Base-by-base conservation (phyloP, 2,888 invertebrate genomes). In the Xylota segnis region DNA sequence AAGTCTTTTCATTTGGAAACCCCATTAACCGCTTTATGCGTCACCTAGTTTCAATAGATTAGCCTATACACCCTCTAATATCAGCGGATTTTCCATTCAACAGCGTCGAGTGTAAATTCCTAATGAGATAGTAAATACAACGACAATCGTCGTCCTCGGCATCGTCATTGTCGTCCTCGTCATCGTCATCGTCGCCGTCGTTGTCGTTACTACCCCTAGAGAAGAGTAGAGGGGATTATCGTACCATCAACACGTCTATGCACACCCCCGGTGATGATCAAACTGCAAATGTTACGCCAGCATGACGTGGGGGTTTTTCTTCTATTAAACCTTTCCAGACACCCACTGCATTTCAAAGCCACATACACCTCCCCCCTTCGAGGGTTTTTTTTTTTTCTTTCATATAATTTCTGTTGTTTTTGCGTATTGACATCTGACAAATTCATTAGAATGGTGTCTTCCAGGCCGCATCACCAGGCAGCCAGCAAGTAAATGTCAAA, bases 21-120 rank as follows among this genome's bases (percentile, higher is more conserved):
- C 81, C 54, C 16, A 81, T 75, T 77, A 83, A 18, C 82, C 47
- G 27, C 43, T n/a, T 71, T 54, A 58, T 77, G 71, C 82, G 82
- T 83, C 82, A 83, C 65, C 58, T 66, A 77, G 56, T 83, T 83
- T 66, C 59, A 65, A 58, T 45, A 83, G 76, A 76, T 83, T 59
- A 77, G 65, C 82, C 70, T 56, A n/a, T n/a, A 27, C 45, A 61
- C 52, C 58, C 68, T 40, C 65, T 34, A 23, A 50, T 75, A 82
- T 58, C 58, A 63, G 76, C 34, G 82, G 58, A 65, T 76, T 76
- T 82, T 65, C 70, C 56, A 83, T 56, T 52, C 81, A 82, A 70
- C 76, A 81, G 61, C 70, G 63, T 76, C 76, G 54, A 82, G 71
- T 76, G 71, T 65, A 63, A 58, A 76, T 71, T 71, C 43, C 52